Evolutionary conservation across 2,113 vertebrate species (phyloP).

Genomic region (Phylloscopus whistleri): DNA sequence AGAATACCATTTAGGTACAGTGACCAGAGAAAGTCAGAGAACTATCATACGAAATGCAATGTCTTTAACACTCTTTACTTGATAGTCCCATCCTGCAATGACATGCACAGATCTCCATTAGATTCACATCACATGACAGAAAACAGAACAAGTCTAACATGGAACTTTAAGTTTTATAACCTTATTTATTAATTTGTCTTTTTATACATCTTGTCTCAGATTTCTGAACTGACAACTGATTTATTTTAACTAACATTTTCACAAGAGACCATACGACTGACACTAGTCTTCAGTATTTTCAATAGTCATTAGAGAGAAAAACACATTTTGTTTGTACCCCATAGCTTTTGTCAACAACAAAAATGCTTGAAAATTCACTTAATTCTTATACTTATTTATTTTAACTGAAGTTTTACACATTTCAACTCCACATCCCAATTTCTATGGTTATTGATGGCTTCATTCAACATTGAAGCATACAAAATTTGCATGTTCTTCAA

Average conservation of each 20-base stretch:
- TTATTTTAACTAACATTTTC: neutral
- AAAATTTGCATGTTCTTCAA: neutral
- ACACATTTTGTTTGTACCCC: neutral
- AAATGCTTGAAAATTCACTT: neutral
- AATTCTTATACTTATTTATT: neutral
- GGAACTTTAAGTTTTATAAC: neutral
- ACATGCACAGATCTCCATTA: neutral
- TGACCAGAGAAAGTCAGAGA: neutral
- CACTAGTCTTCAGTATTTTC: neutral
- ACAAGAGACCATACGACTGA: neutral
- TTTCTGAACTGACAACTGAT: neutral
- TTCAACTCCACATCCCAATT: neutral
- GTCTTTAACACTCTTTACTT: neutral
- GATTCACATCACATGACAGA: neutral
- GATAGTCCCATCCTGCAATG: neutral
- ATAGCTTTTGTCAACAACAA: neutral
- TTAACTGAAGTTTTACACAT: neutral
- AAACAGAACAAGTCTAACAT: neutral
- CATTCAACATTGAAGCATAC: neutral
- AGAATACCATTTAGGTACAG: neutral
- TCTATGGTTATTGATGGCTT: neutral
- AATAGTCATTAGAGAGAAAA: neutral
- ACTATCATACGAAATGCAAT: neutral
- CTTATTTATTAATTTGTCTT: neutral
- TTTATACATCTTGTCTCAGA: neutral